Evolutionary conservation across 2,797 vertebrate genomes (phyloP), one percentile per base, ranked within the genome.

Genomic region (Mus caroli): DNA sequence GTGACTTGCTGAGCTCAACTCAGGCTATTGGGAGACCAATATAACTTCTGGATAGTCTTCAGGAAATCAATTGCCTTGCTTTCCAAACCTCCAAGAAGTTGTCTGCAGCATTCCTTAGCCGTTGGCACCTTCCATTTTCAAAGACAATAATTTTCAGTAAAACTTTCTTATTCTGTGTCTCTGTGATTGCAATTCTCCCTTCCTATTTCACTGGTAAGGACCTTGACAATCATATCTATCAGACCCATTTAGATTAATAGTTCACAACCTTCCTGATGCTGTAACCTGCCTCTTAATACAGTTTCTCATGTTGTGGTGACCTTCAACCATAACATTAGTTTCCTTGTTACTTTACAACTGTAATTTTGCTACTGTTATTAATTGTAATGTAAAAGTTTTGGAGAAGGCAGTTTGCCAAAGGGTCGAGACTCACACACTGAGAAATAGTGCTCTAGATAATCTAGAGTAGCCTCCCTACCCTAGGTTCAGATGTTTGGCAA

Each of bases 151-250:
- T 15, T 34, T 14, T n/a, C 82, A 76, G 8, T 50, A 6, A 26
- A 43, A 13, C 24, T 52, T 64, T 78, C 4, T 37, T 52, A n/a
- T 1, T 0, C 9, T 17, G 0, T 5, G 0, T 85, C 11, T 54
- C 52, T 76, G 34, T 15, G 6, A 62, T 37, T 10, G 3, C 40
- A 34, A 56, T 3, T 50, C 43, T 69, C 4, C 6, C 9, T 73
- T 31, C 14, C 28, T 54, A 15, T 67, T 69, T 69, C 62, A 82
- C 26, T 62, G 19, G 17, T 0, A 67, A 88, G 26, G 9, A 84
- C 15, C 19, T 64, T 52, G 11, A 2, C 26, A 85, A 69, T 40
- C 67, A 40, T 15, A 77, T 0, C n/a, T 50, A 50, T 50, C 50
- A 50, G 50, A 26, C 2, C 15, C 50, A 28, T 11, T 13, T 60